phyloP scores from a whole-genome alignment of 1,140 invertebrate species.

The Macrotrachela quadricornifera region DNA sequence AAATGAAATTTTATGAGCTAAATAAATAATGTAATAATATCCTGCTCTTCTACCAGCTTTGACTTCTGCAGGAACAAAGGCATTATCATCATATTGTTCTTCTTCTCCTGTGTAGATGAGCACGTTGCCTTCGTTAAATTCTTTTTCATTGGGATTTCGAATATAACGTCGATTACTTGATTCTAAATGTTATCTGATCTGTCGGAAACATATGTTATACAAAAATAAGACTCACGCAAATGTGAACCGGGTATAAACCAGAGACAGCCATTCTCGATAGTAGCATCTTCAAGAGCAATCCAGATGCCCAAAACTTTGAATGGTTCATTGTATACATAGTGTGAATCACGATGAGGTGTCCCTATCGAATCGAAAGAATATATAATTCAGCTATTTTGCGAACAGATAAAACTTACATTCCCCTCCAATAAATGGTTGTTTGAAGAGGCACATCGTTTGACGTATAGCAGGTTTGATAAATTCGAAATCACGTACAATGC shows the following conservation, averaged over 20 bases:
- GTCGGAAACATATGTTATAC: no score
- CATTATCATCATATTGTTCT: conserved; percentile 40
- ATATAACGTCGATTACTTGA: conserved; percentile 36
- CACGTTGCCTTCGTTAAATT: conserved; percentile 33
- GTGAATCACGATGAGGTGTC: conserved; percentile 58
- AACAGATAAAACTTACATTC: conserved; percentile 41
- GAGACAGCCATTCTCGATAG: conserved; percentile 72
- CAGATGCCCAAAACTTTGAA: conserved; percentile 56
- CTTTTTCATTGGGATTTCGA: conserved; percentile 40
- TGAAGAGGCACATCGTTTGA: conserved; percentile 96
- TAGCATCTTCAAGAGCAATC: conserved; percentile 80
- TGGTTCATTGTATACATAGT: conserved; percentile 61
- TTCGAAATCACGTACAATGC: conserved; percentile 36
- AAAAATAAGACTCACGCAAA: conserved; percentile 28
- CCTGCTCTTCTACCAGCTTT: conserved; percentile 41
- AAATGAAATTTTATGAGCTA: conserved; percentile 11
- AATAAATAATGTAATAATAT: not conserved
- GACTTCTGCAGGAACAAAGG: conserved; percentile 55
- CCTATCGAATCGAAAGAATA: conserved; percentile 33
- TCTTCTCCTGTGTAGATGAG: conserved; percentile 31
- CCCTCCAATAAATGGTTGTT: conserved; percentile 72
- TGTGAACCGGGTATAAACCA: conserved; percentile 77
- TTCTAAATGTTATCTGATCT: no score
- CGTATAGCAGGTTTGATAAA: conserved; percentile 56
- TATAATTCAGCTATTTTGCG: not conserved